These are phyloP conservation scores for Scolanthus callimorphus DNA, from an alignment of 92 coral and sea anemone species.

Conservation along the genomic window DNA sequence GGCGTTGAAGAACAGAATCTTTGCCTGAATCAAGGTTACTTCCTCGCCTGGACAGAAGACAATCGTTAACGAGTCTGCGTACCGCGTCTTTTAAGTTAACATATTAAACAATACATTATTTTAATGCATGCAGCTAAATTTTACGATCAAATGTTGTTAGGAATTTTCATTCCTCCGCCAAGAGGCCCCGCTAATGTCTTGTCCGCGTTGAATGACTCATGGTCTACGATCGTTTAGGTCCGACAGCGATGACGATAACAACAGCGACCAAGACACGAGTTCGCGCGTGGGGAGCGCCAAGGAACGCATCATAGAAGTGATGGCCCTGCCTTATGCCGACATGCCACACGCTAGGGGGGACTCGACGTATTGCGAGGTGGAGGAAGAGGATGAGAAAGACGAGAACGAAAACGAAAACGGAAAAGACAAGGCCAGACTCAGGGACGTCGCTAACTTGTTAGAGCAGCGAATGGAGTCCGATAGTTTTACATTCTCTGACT, in stretches of 20 bases:
- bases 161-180: no score
- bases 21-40: no score
- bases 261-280: constrained; percentile 13
- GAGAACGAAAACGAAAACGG: constrained; percentile 3
- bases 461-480: constrained; percentile 27
- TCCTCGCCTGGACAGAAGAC: no score
- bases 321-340: constrained; percentile 58
- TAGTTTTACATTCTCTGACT: constrained; percentile 53
- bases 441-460: constrained; percentile 11
- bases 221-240: no score
- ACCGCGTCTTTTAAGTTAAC: no score
- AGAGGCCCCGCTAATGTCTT: no score
- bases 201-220: no score
- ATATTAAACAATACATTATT: no score
- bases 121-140: no score
- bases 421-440: background rate
- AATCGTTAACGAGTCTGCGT: no score
- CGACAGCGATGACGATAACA: constrained; percentile 57
- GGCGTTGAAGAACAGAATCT: no score
- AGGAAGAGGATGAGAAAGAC: constrained; percentile 29
- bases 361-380: constrained; percentile 42
- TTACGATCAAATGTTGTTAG: no score
- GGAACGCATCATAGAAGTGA: constrained; percentile 60
- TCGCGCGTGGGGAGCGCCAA: constrained; percentile 16
- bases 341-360: constrained; percentile 71